These are phyloP conservation scores for Melipona bicolor DNA, from an alignment of 2,888 invertebrate genomes.

Conservation along the genomic window DNA sequence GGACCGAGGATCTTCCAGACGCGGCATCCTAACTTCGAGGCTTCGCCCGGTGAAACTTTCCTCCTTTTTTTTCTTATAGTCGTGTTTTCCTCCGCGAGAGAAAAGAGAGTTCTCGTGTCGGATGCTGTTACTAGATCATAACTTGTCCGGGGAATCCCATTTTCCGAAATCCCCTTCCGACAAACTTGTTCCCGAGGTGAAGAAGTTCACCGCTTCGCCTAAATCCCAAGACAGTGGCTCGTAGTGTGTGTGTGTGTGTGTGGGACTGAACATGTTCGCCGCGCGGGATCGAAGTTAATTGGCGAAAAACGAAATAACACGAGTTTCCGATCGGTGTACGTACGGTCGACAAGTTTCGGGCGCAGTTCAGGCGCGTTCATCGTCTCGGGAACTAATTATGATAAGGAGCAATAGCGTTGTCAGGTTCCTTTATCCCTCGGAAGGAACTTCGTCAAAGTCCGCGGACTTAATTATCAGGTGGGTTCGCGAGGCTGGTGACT, in stretches of 20 bases:
- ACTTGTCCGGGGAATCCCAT: slow-evolving; percentile 21
- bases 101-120: not conserved
- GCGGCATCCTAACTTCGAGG: not conserved
- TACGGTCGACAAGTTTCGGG: slow-evolving; percentile 6
- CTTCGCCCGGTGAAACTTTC: not conserved
- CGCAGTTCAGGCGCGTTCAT: not conserved
- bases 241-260: no score
- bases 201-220: not conserved
- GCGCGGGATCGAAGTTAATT: not conserved
- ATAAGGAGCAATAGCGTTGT: slow-evolving; percentile 45
- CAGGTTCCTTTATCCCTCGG: slow-evolving; percentile 27
- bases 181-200: not conserved
- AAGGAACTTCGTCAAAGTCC: slow-evolving; percentile 11
- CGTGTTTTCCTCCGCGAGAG: not conserved
- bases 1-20: not conserved
- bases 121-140: slow-evolving; percentile 19
- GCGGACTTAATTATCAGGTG: slow-evolving; percentile 35
- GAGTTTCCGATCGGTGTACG: not conserved
- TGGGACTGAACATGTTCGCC: not conserved
- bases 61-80: not conserved
- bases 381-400: slow-evolving; percentile 56
- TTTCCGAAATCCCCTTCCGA: not conserved
- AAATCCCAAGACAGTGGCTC: not conserved
- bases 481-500: not conserved
- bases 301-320: slow-evolving; percentile 13